Evolutionary conservation across 1,140 invertebrate species (phyloP), one percentile per base, ranked within the genome.

Genomic region (Dendroctonus valens): DNA sequence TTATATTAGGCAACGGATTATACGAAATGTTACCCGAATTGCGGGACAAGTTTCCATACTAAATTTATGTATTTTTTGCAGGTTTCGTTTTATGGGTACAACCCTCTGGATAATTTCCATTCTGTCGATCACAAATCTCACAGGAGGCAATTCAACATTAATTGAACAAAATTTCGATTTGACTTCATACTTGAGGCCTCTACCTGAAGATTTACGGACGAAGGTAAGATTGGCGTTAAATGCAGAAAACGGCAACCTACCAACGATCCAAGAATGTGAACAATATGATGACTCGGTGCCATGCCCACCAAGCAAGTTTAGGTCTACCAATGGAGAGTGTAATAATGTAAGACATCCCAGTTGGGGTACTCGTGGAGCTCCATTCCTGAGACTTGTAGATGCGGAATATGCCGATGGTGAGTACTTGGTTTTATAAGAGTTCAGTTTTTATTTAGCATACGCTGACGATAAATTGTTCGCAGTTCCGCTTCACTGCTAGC

Each of bases 321-420:
- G 97, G 50, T 90, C 90, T 40, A 87, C 89, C 11, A 91, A 89
- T 50, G 97, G 94, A 0, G 89, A 92, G 74, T 99, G 97, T 78
- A 99, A 99, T 80, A 99, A 99, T 79, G 88, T 97, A 0, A 83
- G 91, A 41, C 89, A 96, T 77, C 87, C 94, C 5, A 85, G 87
- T 9, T 95, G 93, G 93, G 97, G 96, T 5, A 86, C 89, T 54
- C 84, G 93, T 37, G 90, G 91, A 12, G 90, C 90, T 51, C 85
- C 92, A 5, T 94, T 96, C 76, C 79, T 92, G 26, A 83, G 96
- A 61, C 81, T 94, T 12, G 70, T 97, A 38, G 83, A 87, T 4
- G 83, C 94, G 0, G 84, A 86, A 52, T 99, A 98, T 79, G 85
- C 86, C 15, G 93, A 96, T 80, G 91, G 93, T 89, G 82, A 86